Conservation (phyloP, 2,113 vertebrate genomes). For the Dasyurus viverrinus region DNA sequence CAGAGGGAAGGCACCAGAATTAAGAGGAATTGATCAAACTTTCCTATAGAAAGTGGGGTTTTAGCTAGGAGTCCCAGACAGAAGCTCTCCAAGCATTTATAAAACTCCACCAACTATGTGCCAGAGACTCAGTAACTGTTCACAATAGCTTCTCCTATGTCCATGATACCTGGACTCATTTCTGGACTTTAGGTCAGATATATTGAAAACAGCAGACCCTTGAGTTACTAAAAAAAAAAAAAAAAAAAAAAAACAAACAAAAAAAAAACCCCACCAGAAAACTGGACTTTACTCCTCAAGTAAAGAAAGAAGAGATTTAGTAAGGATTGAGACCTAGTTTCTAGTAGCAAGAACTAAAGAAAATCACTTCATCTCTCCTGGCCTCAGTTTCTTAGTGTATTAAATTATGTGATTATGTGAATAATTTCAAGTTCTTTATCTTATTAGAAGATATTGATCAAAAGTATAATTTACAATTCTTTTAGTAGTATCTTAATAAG, state of each 20-base stretch:
- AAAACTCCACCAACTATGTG: not conserved
- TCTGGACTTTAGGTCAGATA: too few species aligned
- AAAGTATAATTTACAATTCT: too few species aligned
- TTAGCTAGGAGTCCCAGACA: not conserved
- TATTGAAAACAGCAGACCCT: not conserved
- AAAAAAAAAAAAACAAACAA: too few species aligned
- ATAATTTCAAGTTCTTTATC: too few species aligned
- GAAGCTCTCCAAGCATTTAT: not conserved
- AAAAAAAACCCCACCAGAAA: too few species aligned
- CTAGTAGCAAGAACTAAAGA: too few species aligned
- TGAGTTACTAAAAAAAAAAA: not conserved
- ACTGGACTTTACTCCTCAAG: not conserved
- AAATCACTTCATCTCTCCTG: too few species aligned
- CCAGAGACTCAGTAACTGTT: not conserved
- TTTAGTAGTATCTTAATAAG: too few species aligned
- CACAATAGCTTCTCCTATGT: not conserved
- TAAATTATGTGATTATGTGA: too few species aligned
- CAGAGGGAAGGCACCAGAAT: not conserved
- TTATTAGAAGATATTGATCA: too few species aligned
- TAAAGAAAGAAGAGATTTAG: not conserved
- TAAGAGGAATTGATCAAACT: not conserved
- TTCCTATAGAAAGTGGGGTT: not conserved
- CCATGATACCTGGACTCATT: not conserved
- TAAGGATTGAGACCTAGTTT: not conserved
- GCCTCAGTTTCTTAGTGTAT: too few species aligned